Evolutionary conservation across 2,113 vertebrate genomes (phyloP), one percentile per base, ranked within the genome.

Genomic region (Macaca nemestrina): DNA sequence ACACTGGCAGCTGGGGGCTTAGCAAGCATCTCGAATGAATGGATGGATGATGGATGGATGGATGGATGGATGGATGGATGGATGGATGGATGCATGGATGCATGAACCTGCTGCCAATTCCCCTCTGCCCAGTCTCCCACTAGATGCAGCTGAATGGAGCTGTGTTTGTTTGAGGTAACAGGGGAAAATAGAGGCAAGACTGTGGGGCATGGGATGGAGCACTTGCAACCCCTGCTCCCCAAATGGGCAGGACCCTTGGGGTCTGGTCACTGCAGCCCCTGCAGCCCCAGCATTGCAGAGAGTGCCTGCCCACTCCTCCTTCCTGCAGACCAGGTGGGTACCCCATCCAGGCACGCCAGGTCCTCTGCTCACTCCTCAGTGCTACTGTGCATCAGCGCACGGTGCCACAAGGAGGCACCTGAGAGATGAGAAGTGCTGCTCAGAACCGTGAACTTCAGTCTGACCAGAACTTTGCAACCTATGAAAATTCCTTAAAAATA

Each of bases 371-470:
- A 12, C 55, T 22, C 45, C 57, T 4, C 6, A 13, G 5, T 2
- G 35, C 40, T 1, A 0, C 23, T 11, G 30, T 4, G 2, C 3
- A 0, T 8, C 57, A 18, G 43, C 4, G 18, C n/a, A 18, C 1
- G 0, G 8, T 4, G 35, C 1, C 0, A 13, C 0, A 1, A 22
- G 0, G 13, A 5, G 1, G 45, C 2, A 0, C 23, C 73, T n/a
- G 32, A 23, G 88, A 25, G 57, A 38, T 0, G 2, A 59, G 40
- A 35, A 16, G 6, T 0, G 3, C 50, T 3, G 27, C 40, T 70
- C 64, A 17, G 64, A 73, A 30, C 40, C 0, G 0, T 0, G 40
- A 59, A 10, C 8, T 1, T 2, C 6, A 11, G 11, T 38, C 81
- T 35, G 72, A 18, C 25, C 20, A 0, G n/a, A 38, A 38, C 30